Evolutionary conservation across 2,888 invertebrate species (phyloP).

Genomic region (Sesamia inferens): DNA sequence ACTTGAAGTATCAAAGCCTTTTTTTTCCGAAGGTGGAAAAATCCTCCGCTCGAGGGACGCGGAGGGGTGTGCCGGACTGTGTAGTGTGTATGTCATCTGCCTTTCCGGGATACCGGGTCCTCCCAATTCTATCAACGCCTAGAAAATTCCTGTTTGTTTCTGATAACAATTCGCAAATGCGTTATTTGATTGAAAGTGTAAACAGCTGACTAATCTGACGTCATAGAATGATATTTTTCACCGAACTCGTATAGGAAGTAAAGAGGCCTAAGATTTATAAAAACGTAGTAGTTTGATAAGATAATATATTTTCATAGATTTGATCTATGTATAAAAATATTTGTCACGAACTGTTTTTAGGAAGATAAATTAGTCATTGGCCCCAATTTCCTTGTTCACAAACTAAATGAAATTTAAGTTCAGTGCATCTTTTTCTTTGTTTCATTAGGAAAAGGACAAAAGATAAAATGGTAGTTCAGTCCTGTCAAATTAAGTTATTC

Average conservation of each 20-base stretch:
- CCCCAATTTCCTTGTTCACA: too few relatives aligned
- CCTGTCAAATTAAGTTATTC: too few relatives aligned
- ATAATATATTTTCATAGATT: conserved; percentile 9
- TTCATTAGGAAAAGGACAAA: too few relatives aligned
- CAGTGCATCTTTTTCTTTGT: too few relatives aligned
- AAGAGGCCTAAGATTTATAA: conserved; percentile 30
- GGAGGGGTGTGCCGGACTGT: too few relatives aligned
- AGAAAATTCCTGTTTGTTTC: conserved; percentile 15
- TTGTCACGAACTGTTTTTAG: background rate
- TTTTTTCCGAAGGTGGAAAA: too few relatives aligned
- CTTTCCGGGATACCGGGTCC: too few relatives aligned
- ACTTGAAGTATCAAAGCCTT: too few relatives aligned
- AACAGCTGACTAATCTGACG: conserved; percentile 43
- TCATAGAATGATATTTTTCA: conserved; percentile 21
- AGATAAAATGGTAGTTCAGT: too few relatives aligned
- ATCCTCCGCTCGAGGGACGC: too few relatives aligned
- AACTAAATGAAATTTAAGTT: too few relatives aligned
- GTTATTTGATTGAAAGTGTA: conserved; percentile 29
- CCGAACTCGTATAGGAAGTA: background rate
- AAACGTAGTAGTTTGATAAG: conserved; percentile 20
- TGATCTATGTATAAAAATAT: background rate
- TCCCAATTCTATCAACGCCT: background rate
- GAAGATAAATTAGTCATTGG: background rate
- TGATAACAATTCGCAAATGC: conserved; percentile 35
- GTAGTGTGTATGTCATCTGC: too few relatives aligned